These are phyloP conservation scores for Pelmatolapia mariae DNA, from an alignment of 2,113 vertebrate genomes.

Conservation along the genomic window DNA sequence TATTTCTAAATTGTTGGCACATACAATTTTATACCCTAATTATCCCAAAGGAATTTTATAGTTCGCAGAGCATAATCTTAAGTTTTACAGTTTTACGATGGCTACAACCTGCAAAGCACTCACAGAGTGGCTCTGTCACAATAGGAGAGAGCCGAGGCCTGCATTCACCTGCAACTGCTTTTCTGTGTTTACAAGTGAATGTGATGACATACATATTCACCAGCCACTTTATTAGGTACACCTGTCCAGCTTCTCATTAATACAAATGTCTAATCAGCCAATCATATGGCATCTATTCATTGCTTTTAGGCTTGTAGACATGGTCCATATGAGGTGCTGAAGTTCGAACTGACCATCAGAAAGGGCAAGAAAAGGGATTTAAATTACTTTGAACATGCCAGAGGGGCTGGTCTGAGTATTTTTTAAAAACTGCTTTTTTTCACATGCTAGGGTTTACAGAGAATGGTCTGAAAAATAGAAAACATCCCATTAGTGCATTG, in stretches of 20 bases:
- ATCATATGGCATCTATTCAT: not conserved
- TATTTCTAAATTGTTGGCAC: not conserved
- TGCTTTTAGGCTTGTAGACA: not conserved
- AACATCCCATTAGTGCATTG: not conserved
- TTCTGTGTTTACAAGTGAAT: not conserved
- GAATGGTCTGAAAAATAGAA: not conserved
- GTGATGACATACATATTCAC: not conserved
- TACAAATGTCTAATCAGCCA: not conserved
- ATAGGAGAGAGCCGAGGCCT: not conserved
- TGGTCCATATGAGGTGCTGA: not conserved
- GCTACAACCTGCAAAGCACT: not conserved
- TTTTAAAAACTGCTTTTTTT: not conserved
- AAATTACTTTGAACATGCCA: not conserved
- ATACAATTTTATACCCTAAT: not conserved
- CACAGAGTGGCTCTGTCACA: not conserved
- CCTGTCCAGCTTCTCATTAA: not conserved
- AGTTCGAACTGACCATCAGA: accelerated
- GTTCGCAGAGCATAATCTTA: not conserved
- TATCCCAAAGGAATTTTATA: not conserved
- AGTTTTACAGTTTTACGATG: not conserved
- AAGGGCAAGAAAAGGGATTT: not conserved
- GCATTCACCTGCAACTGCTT: not conserved
- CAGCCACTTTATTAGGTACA: not conserved
- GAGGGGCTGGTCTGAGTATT: not conserved
- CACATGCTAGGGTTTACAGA: too few species aligned